These are phyloP conservation scores for Meleagris gallopavo DNA, from an alignment of 2,113 vertebrate genomes.

Conservation along the genomic window DNA sequence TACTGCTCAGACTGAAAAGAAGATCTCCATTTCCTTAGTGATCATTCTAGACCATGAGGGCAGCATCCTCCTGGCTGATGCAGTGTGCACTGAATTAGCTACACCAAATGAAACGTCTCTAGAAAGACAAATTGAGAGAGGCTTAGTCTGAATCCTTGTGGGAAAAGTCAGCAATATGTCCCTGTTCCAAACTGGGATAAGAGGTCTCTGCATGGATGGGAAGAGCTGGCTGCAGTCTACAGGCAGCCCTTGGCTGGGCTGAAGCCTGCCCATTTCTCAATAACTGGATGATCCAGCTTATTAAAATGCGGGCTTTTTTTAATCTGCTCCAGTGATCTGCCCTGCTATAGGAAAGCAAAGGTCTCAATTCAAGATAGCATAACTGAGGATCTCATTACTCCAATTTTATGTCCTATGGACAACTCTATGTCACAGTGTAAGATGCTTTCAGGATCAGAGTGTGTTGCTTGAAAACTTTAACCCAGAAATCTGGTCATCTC, in stretches of 20 bases:
- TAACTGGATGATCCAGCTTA: background rate
- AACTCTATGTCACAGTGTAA: rapidly evolving
- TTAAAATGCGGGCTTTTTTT: background rate
- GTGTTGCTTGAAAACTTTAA: background rate
- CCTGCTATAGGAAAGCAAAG: background rate
- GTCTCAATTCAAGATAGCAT: background rate
- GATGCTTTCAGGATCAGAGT: background rate
- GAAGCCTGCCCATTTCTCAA: background rate
- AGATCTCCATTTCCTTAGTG: background rate
- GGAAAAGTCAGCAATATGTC: background rate
- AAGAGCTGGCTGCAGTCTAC: background rate
- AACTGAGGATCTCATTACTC: background rate
- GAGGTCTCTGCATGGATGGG: background rate
- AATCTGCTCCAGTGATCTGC: background rate
- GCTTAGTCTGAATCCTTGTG: background rate
- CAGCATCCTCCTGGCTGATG: background rate
- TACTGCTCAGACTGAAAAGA: background rate
- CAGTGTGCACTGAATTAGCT: background rate
- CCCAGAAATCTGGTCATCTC: background rate
- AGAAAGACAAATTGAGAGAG: background rate
- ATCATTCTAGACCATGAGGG: background rate
- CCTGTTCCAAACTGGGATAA: background rate
- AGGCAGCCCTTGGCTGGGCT: background rate
- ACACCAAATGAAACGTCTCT: conserved; percentile 6
- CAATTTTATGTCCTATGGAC: background rate